phyloP scores from a whole-genome alignment of 2,888 invertebrate genomes.

The Malthinus flaveolus region DNA sequence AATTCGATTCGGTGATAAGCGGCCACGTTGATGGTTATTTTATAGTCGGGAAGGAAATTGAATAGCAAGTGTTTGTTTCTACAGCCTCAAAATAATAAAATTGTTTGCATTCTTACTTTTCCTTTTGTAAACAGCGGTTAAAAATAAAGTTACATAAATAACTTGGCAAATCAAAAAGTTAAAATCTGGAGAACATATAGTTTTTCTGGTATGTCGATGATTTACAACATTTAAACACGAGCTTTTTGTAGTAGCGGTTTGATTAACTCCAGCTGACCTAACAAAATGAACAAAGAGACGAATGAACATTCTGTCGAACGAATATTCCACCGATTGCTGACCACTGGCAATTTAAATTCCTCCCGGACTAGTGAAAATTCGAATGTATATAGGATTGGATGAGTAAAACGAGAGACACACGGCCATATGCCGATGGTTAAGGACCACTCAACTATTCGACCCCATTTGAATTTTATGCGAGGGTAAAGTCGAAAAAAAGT shows the following conservation, averaged over 20 bases:
- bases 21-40: no score
- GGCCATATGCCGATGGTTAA: conserved; percentile 39
- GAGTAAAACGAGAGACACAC: conserved; percentile 40
- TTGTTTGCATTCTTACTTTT: background rate
- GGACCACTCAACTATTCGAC: conserved; percentile 39
- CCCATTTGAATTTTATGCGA: conserved; percentile 36
- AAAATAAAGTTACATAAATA: conserved; percentile 1
- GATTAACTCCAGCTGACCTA: conserved; percentile 48
- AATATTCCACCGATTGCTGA: conserved; percentile 44
- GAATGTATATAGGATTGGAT: conserved; percentile 46
- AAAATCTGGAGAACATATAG: conserved; percentile 19
- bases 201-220: conserved; percentile 30
- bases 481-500: conserved; percentile 27
- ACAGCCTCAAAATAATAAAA: background rate
- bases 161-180: conserved; percentile 18
- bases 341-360: conserved; percentile 49
- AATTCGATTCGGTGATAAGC: no score
- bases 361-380: conserved; percentile 42
- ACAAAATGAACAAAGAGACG: conserved; percentile 46
- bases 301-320: conserved; percentile 39
- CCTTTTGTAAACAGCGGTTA: background rate
- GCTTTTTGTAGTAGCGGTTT: conserved; percentile 42
- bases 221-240: conserved; percentile 40
- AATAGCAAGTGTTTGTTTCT: no score
- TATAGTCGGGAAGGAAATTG: no score